Conservation (phyloP, 2,113 vertebrate species). For the Manacus vitellinus region DNA sequence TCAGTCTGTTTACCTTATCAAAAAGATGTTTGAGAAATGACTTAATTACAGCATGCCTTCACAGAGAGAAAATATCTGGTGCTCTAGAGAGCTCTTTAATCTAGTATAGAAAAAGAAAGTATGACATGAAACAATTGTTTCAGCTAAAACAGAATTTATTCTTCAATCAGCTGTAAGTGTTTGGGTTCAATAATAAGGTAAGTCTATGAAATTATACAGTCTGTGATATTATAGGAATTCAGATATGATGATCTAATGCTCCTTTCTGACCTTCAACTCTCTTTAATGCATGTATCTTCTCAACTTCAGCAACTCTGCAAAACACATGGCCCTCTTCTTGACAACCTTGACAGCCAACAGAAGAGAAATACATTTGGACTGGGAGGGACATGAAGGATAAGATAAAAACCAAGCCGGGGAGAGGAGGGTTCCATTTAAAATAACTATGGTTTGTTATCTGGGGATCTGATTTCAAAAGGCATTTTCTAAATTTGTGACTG, state of each 20-base stretch:
- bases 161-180: not conserved
- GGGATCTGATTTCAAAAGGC: not conserved
- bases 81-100: constrained; percentile 25
- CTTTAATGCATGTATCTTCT: constrained; percentile 5
- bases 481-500: not conserved
- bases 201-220: not conserved
- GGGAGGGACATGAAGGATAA: not conserved
- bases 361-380: not conserved
- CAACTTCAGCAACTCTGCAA: not conserved
- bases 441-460: not conserved
- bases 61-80: constrained; percentile 10
- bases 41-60: constrained; percentile 52
- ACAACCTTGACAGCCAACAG: not conserved
- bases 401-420: not conserved
- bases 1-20: constrained; percentile 49
- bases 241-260: not conserved
- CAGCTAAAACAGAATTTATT: not conserved
- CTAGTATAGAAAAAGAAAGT: constrained; percentile 2
- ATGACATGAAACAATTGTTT: not conserved
- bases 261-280: not conserved
- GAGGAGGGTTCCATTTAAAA: not conserved
- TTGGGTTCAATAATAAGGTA: not conserved
- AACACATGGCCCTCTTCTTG: constrained; percentile 17
- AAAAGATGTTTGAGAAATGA: constrained; percentile 52
- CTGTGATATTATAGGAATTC: not conserved